phyloP scores from a whole-genome alignment of 1,140 invertebrate species.

The Zaprionus nigranus region DNA sequence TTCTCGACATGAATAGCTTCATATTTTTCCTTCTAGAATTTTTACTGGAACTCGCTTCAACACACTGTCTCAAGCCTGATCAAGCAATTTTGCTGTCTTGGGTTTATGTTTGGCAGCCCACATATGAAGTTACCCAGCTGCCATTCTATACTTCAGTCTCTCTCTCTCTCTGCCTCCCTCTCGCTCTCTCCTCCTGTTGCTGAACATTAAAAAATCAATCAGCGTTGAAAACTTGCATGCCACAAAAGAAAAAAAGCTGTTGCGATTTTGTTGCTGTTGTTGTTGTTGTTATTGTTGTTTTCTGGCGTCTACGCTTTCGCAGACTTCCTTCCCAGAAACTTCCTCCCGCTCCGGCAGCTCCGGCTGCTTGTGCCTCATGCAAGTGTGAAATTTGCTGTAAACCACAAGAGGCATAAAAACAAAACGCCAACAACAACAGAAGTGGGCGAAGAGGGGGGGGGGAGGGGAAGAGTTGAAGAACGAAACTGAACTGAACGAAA shows the following conservation, averaged over 20 bases:
- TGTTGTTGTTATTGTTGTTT: constrained; percentile 21
- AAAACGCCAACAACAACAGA: constrained; percentile 20
- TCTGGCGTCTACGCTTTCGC: constrained; percentile 59
- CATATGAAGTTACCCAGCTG: constrained; percentile 37
- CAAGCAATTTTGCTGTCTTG: constrained; percentile 25
- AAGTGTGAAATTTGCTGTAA: constrained; percentile 82
- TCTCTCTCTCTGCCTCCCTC: background rate
- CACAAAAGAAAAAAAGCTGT: constrained; percentile 17
- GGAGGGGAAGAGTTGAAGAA: constrained; percentile 5
- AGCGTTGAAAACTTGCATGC: constrained; percentile 40
- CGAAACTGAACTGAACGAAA: constrained; percentile 29
- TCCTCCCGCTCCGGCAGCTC: constrained; percentile 3
- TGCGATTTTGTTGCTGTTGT: background rate
- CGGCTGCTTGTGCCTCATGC: constrained; percentile 26
- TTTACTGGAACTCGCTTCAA: background rate
- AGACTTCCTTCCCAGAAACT: constrained; percentile 24
- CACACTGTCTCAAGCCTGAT: constrained; percentile 14
- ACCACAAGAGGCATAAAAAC: constrained; percentile 76
- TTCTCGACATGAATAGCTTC: background rate
- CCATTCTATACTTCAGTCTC: background rate
- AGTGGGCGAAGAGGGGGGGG: background rate
- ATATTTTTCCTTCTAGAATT: background rate
- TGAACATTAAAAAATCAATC: constrained; percentile 53
- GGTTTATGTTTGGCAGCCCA: constrained; percentile 44
- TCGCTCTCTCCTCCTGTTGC: background rate